Conservation (phyloP, 2,113 vertebrate species). For the Tiliqua scincoides region DNA sequence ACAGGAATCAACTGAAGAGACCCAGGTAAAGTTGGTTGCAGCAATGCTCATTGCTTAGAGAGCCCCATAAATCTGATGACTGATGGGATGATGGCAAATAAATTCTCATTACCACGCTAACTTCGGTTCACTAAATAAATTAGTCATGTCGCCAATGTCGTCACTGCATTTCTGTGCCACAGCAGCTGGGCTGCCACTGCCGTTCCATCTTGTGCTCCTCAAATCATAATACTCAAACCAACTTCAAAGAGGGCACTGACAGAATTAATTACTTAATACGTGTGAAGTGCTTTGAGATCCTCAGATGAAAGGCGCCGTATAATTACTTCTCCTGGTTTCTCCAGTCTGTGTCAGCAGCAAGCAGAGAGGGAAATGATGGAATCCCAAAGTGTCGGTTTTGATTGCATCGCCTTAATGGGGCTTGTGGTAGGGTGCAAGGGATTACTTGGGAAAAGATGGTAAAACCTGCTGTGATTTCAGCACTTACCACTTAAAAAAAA, state of each 20-base stretch:
- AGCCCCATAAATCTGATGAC: constrained; percentile 67
- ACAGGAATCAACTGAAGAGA: constrained; percentile 67
- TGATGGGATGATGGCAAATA: constrained; percentile 67
- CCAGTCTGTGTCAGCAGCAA: constrained; percentile 29
- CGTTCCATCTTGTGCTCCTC: constrained; percentile 52
- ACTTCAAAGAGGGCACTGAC: constrained; percentile 55
- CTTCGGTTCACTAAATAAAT: constrained; percentile 69
- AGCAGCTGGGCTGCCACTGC: background rate
- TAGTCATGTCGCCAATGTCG: constrained; percentile 59
- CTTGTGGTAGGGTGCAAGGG: background rate
- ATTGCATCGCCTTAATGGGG: constrained; percentile 25
- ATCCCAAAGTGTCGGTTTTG: background rate
- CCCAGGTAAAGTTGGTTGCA: constrained; percentile 66
- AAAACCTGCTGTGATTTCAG: constrained; percentile 22
- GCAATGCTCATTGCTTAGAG: constrained; percentile 55
- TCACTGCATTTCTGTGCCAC: constrained; percentile 63
- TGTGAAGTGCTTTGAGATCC: constrained; percentile 57
- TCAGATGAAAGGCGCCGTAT: constrained; percentile 54
- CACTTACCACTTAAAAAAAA: constrained; percentile 3
- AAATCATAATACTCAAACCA: constrained; percentile 47
- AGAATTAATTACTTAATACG: constrained; percentile 57
- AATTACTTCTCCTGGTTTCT: constrained; percentile 38
- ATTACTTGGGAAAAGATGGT: background rate
- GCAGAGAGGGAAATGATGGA: constrained; percentile 23
- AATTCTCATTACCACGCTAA: constrained; percentile 75